phyloP scores from a whole-genome alignment of 2,888 invertebrate species.

The Ganaspis brasiliensis region DNA sequence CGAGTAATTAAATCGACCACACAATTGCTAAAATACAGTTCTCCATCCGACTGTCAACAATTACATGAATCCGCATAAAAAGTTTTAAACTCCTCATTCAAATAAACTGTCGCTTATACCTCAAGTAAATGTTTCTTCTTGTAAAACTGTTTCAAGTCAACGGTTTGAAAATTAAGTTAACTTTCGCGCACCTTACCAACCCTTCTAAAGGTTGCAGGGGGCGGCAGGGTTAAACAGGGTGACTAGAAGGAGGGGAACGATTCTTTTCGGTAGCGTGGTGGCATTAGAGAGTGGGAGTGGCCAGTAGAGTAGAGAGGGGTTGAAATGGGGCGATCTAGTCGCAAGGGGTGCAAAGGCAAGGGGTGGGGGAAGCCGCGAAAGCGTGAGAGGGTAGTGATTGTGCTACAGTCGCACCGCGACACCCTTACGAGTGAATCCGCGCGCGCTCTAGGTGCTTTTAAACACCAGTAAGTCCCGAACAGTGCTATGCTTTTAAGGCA shows the following conservation, averaged over 20 bases:
- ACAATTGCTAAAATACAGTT: too few species aligned
- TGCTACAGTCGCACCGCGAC: constrained; percentile 80
- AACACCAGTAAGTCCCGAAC: constrained; percentile 57
- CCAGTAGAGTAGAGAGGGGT: constrained; percentile 54
- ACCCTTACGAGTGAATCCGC: constrained; percentile 77
- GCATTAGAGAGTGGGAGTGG: constrained; percentile 50
- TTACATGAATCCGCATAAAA: constrained; percentile 14
- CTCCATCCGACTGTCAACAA: background rate
- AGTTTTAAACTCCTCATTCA: background rate
- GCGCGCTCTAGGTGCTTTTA: constrained; percentile 63
- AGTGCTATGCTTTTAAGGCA: constrained; percentile 67
- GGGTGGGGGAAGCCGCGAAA: constrained; percentile 67
- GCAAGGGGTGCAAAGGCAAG: constrained; percentile 50
- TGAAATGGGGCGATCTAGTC: constrained; percentile 53
- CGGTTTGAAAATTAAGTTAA: constrained; percentile 18
- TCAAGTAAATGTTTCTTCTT: constrained; percentile 10
- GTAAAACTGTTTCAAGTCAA: background rate
- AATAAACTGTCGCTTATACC: background rate
- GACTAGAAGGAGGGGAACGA: constrained; percentile 58
- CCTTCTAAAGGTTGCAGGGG: constrained; percentile 4
- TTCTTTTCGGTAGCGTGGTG: constrained; percentile 33
- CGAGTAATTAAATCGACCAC: too few species aligned
- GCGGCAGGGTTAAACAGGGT: constrained; percentile 44
- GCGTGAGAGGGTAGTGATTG: constrained; percentile 77
- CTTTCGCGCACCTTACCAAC: background rate